Percentiles rank a stretch among this genome's conserved stretches.
Evolutionary conservation across 2,888 invertebrate genomes (phyloP).

Genomic region (Chrysolina oricalcia): DNA sequence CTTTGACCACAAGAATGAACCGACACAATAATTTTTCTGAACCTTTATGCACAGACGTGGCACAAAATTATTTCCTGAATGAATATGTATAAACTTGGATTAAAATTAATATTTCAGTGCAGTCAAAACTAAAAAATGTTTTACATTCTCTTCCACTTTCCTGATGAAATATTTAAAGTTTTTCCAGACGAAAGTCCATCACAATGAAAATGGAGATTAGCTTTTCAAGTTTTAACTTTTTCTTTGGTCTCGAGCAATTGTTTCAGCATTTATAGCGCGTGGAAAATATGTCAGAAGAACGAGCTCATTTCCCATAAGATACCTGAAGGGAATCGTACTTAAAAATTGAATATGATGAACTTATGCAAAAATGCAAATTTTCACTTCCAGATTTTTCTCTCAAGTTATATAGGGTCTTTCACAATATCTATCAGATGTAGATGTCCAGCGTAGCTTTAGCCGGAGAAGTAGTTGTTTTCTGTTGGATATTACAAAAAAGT

Average conservation of each 20-base stretch:
- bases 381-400: no score
- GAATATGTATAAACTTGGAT: not conserved
- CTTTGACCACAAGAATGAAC: no score
- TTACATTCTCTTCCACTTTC: not conserved
- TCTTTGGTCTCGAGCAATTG: conserved; percentile 41
- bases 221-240: conserved; percentile 40
- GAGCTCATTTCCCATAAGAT: conserved; percentile 31
- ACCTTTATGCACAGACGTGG: not conserved
- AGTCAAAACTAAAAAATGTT: not conserved
- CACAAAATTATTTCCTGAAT: not conserved
- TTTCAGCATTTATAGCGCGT: conserved; percentile 32
- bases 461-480: no score
- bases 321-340: no score
- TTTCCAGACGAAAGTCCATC: conserved; percentile 40
- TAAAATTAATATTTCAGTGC: conserved; percentile 1
- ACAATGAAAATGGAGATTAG: conserved; percentile 37
- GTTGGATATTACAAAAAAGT: no score
- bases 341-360: no score
- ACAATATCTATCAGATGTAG: no score
- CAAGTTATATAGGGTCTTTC: no score
- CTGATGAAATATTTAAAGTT: conserved; percentile 44
- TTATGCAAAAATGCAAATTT: no score
- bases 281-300: conserved; percentile 35
- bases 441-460: no score
- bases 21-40: not conserved